phyloP scores from a whole-genome alignment of 2,797 vertebrate genomes.

The Mormyrops attenuatus region DNA sequence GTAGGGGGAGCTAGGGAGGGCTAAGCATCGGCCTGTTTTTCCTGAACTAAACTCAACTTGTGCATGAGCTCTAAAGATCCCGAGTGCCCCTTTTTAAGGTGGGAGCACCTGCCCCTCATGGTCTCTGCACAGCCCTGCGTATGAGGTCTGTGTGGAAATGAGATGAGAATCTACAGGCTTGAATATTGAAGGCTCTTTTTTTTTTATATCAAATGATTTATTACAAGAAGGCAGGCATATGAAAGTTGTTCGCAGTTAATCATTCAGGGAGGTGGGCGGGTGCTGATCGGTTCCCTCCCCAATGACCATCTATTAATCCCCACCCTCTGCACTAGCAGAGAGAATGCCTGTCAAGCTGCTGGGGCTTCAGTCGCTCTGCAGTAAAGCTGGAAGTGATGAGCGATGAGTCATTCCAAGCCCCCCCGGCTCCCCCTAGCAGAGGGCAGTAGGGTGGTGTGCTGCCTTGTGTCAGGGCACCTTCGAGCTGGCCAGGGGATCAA shows the following conservation, averaged over 20 bases:
- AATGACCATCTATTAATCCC: background rate
- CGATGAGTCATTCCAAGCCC: constrained; percentile 57
- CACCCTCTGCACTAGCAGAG: background rate
- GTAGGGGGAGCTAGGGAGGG: background rate
- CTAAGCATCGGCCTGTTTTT: background rate
- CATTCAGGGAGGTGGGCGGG: background rate
- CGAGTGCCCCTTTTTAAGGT: background rate
- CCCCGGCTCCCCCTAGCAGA: constrained; percentile 34
- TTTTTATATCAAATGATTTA: background rate
- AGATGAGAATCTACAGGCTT: background rate
- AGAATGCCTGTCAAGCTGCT: constrained; percentile 35
- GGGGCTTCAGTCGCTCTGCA: constrained; percentile 48
- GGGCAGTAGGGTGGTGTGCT: constrained; percentile 35
- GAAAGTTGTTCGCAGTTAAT: background rate
- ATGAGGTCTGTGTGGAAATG: background rate
- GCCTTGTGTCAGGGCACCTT: constrained; percentile 30
- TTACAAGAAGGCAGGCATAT: background rate
- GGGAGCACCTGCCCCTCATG: background rate
- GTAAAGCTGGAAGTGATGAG: constrained; percentile 42
- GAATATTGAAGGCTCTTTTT: background rate
- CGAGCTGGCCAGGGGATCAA: background rate
- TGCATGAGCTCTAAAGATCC: background rate
- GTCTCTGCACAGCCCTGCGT: background rate
- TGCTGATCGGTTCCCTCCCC: background rate
- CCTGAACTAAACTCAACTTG: background rate